Base-by-base conservation (phyloP, 2,113 vertebrate species). In the Aptenodytes forsteri region DNA sequence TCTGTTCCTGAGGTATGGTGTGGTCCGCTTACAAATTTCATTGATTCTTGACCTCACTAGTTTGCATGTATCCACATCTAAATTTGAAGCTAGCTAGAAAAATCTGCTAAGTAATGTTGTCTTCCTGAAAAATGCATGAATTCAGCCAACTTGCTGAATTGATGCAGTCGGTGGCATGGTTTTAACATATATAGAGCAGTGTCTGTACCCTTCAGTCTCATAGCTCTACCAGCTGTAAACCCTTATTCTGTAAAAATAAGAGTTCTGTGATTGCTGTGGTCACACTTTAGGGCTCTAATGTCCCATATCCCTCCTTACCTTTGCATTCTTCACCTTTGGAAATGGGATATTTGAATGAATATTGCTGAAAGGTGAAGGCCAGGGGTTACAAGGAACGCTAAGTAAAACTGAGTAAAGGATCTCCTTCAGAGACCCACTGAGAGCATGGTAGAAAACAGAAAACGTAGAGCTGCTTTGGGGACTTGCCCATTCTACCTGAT, bases 381-480 rank as follows among this genome's bases (percentile, higher is more conserved):
- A 44, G n/a, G 38, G 18, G 2, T 69, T 81, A 72, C 44, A 47
- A 59, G 14, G n/a, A 90, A 47, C 10, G 5, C 46, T 42, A 52
- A 76, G 26, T 42, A 62, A 73, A 52, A 59, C 29, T 7, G 34
- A 73, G 27, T 46, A 69, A 77, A 64, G 18, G 22, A 20, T 62
- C 40, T 69, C 25, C 46, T 67, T 22, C 13, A 64, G 77, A 62
- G 12, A 62, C 17, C 4, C 34, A 13, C 30, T 27, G 21, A 10
- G 29, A 92, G 29, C 22, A 77, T 21, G 32, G 54, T 6, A 65
- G 54, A 55, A 95, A 72, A 65, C 25, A 40, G 27, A 67, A 62
- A 78, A 62, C 0, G 0, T 13, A 87, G 22, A 78, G 14, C 55
- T 90, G 44, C 40, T 78, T 22, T 1, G 1, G 44, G 10, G 18